Evolutionary conservation across 2,113 vertebrate genomes (phyloP).

Genomic region (Epinephelus lanceolatus): DNA sequence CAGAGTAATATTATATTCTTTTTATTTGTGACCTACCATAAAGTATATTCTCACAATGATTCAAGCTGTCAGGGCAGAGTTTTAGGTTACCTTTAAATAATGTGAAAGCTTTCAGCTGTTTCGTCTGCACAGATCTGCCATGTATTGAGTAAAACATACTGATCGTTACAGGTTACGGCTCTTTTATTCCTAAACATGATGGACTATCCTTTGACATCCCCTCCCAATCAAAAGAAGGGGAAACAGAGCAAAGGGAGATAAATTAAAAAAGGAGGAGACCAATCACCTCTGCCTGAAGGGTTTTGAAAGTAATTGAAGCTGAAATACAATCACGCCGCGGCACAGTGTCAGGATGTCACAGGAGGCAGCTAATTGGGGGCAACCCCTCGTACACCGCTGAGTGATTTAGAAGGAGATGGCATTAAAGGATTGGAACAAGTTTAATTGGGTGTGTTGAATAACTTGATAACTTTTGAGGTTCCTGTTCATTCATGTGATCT

Average conservation of each 20-base stretch:
- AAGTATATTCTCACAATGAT: neutral
- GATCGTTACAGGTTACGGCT: constrained; percentile 6
- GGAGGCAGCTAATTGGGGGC: constrained; percentile 72
- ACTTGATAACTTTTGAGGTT: constrained; percentile 59
- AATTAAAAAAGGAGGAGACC: constrained; percentile 14
- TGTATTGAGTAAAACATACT: neutral
- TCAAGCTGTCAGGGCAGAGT: neutral
- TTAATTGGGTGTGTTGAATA: constrained; percentile 70
- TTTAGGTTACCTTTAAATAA: neutral
- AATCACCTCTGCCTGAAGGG: constrained; percentile 41
- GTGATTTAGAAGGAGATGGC: constrained; percentile 62
- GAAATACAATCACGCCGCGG: constrained; percentile 59
- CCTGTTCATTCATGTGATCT: constrained; percentile 47
- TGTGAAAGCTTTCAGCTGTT: neutral
- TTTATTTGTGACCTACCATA: neutral
- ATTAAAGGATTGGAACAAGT: constrained; percentile 55
- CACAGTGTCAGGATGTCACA: constrained; percentile 66
- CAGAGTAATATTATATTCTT: neutral
- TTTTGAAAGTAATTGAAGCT: constrained; percentile 65
- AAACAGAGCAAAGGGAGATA: neutral
- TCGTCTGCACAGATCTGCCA: neutral
- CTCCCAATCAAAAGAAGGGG: neutral
- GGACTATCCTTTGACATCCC: neutral
- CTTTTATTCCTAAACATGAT: constrained; percentile 9
- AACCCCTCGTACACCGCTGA: constrained; percentile 36